phyloP scores from a whole-genome alignment of 2,113 vertebrate species.

The Dascyllus trimaculatus region DNA sequence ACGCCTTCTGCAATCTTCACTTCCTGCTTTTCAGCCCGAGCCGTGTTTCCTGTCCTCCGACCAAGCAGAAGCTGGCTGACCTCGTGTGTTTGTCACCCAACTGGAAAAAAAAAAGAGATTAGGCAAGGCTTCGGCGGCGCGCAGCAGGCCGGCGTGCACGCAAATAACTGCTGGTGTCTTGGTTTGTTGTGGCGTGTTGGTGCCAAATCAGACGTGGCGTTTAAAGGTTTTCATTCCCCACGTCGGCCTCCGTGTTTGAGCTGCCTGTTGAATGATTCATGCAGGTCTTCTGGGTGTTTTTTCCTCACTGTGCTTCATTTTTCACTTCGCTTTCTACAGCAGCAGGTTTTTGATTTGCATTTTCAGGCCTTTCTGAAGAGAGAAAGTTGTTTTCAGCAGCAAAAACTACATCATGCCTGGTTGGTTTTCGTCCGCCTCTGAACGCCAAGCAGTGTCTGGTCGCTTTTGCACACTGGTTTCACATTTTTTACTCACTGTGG shows the following conservation, averaged over 20 bases:
- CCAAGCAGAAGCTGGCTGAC: slow-evolving; percentile 74
- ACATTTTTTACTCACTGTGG: too few species aligned
- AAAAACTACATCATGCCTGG: too few species aligned
- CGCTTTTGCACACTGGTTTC: too few species aligned
- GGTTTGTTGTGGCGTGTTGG: neutral
- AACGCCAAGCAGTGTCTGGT: too few species aligned
- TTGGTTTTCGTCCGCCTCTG: too few species aligned
- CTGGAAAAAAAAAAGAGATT: slow-evolving; percentile 30
- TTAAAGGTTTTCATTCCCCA: neutral
- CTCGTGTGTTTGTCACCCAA: slow-evolving; percentile 49
- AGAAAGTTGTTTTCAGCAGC: too few species aligned
- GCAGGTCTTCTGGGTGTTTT: too few species aligned
- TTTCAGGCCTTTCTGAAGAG: too few species aligned
- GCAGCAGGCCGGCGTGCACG: neutral
- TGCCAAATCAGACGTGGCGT: neutral
- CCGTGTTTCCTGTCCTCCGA: slow-evolving; percentile 75
- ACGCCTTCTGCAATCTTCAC: slow-evolving; percentile 71
- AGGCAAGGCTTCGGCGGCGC: slow-evolving; percentile 39
- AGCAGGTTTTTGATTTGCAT: too few species aligned
- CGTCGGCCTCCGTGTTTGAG: neutral
- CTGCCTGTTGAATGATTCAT: neutral
- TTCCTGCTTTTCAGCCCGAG: slow-evolving; percentile 75
- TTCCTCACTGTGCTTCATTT: too few species aligned
- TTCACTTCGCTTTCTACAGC: too few species aligned
- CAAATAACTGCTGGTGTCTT: neutral